Base-by-base conservation (phyloP, 2,888 invertebrate species). In the Axea sp. region DNA sequence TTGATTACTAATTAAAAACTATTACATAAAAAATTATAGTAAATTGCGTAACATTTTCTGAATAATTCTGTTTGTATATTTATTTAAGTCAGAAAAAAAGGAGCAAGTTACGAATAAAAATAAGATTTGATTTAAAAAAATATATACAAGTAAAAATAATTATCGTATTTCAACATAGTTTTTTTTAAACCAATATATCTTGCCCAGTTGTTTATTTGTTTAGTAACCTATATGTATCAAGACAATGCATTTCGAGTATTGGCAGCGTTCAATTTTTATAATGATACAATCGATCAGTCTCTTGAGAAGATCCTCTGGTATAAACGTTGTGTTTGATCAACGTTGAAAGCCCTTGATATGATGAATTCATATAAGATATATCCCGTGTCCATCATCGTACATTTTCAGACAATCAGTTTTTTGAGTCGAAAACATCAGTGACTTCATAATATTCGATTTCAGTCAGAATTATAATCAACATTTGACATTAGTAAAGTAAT, bases 311-410 rank as follows among this genome's bases (percentile, higher is more conserved):
- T 73, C 39, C 37, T 62, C 57, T 41, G 62, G 67, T 73, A 47
- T 37, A 33, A 71, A 73, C 64, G 64, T 65, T 59, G 64, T 22
- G 4, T 14, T 35, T 45, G 28, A 39, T 37, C 72, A 73, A 73
- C 72, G 62, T 68, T 68, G 68, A 73, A 60, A 67, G 73, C 64
- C 73, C 73, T 57, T 73, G 73, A 73, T 73, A 73, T 73, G 73
- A 68, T 64, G 55, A 68, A 73, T 73, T 68, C 73, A 62, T 64
- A 59, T 57, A 62, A 64, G 64, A 73, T 68, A 73, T 53, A 45
- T 64, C 26, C 11, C 35, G 35, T 33, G 45, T 49, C 31, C 12
- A 15, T 28, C 14, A 37, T 41, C 17, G 31, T 43, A 37, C 62
- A 41, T 24, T 45, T 59, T 37, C 35, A 57, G 51, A 57, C n/a